phyloP scores from a whole-genome alignment of 2,113 vertebrate genomes.

The Urocynchramus pylzowi region DNA sequence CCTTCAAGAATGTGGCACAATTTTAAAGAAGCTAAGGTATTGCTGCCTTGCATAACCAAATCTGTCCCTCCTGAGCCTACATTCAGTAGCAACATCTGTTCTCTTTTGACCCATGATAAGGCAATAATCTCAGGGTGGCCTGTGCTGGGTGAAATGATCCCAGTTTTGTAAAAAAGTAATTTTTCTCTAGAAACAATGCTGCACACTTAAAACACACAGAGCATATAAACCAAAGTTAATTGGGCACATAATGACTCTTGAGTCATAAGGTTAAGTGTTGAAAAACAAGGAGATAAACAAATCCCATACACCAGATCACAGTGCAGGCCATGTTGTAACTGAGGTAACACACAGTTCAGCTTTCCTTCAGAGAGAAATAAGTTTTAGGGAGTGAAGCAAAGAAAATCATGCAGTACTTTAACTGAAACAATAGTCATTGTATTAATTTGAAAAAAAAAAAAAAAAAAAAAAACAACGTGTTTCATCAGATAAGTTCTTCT shows the following conservation, averaged over 20 bases:
- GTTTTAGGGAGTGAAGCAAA: neutral
- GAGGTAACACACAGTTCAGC: neutral
- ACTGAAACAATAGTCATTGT: neutral
- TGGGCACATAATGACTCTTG: constrained; percentile 26
- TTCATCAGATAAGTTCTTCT: neutral
- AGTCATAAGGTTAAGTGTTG: constrained; percentile 36
- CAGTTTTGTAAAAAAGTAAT: neutral
- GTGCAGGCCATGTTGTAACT: neutral
- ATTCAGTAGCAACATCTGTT: constrained; percentile 26
- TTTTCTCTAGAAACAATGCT: neutral
- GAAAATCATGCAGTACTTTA: neutral
- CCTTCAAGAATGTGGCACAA: neutral
- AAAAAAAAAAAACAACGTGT: too few species aligned
- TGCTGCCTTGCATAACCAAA: neutral
- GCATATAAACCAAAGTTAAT: constrained; percentile 49
- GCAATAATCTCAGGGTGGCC: neutral
- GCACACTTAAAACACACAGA: neutral
- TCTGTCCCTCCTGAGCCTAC: neutral
- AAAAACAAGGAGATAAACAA: constrained; percentile 52
- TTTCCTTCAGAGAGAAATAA: neutral
- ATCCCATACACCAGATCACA: neutral
- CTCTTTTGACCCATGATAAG: neutral
- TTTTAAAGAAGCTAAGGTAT: neutral
- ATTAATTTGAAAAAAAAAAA: constrained; percentile 21
- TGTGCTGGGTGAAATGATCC: neutral